Percentiles rank a stretch among this genome's conserved stretches.
Conservation (phyloP, 1,140 invertebrate genomes). For the Trinorchestia longiramus region DNA sequence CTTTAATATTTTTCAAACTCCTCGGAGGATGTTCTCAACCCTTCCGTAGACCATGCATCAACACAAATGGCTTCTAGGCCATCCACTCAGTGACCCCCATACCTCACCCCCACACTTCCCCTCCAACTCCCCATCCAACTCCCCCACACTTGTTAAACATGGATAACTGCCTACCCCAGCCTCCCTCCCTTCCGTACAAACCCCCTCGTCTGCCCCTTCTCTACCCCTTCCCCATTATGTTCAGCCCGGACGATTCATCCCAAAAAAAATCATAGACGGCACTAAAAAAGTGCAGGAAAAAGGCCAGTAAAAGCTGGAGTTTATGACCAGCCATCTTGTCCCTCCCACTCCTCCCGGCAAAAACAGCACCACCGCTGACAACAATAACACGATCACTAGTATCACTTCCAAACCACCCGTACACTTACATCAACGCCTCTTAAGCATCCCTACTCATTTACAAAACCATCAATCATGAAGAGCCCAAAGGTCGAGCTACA, state of each 20-base stretch:
- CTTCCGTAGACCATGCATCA: constrained; percentile 2
- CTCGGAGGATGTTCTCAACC: constrained; percentile 25
- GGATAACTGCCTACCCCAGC: background rate
- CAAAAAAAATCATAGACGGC: background rate
- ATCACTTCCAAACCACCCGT: constrained; percentile 18
- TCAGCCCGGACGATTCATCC: background rate
- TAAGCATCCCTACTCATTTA: background rate
- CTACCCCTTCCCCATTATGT: background rate
- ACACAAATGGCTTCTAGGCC: background rate
- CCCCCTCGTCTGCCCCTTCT: background rate
- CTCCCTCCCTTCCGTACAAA: background rate
- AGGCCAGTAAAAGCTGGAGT: background rate
- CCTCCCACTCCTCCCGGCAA: background rate
- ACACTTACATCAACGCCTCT: constrained; percentile 16
- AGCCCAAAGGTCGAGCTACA: background rate
- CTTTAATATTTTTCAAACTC: background rate
- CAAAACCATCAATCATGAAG: too few species aligned
- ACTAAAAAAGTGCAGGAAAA: background rate
- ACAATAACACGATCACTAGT: background rate
- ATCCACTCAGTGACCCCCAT: constrained; percentile 19
- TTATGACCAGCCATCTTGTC: background rate
- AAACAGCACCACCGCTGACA: background rate
- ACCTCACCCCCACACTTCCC: background rate
- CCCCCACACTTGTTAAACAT: constrained; percentile 20
- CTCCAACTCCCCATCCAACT: background rate